Conservation (phyloP, 35 echinoderm and acorn worm species). For the Lytechinus pictus region DNA sequence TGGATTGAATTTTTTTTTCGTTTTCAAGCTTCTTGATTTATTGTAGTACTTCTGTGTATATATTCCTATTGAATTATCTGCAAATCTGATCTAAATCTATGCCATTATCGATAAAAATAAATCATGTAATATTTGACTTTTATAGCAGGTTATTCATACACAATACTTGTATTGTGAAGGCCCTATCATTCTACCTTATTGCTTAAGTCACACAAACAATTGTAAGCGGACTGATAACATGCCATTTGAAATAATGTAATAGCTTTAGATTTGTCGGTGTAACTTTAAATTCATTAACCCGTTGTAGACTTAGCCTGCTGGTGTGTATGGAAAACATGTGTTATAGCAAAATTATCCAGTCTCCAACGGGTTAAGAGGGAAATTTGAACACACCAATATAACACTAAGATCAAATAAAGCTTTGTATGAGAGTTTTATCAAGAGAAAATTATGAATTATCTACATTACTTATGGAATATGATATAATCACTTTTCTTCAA, state of each 20-base stretch:
- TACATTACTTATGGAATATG: background rate
- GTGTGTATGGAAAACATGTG: too few relatives aligned
- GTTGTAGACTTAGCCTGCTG: too few relatives aligned
- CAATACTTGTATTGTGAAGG: background rate
- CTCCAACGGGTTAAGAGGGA: too few relatives aligned
- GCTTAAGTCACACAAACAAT: background rate
- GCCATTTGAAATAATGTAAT: too few relatives aligned
- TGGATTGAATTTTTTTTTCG: background rate
- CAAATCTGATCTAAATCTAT: background rate
- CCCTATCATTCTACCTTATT: background rate
- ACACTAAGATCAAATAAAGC: background rate
- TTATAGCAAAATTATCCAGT: too few relatives aligned
- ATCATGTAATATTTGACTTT: background rate
- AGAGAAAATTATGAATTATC: background rate
- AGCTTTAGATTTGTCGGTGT: too few relatives aligned
- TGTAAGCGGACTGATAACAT: too few relatives aligned
- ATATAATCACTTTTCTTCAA: background rate
- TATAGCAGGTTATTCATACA: background rate
- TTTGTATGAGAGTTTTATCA: background rate
- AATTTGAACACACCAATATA: background rate
- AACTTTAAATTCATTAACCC: too few relatives aligned
- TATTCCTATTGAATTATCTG: background rate
- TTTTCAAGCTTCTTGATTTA: background rate
- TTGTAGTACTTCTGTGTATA: background rate
- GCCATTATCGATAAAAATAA: background rate